Base-by-base conservation (phyloP, 2,113 vertebrate genomes). In the Bos indicus region DNA sequence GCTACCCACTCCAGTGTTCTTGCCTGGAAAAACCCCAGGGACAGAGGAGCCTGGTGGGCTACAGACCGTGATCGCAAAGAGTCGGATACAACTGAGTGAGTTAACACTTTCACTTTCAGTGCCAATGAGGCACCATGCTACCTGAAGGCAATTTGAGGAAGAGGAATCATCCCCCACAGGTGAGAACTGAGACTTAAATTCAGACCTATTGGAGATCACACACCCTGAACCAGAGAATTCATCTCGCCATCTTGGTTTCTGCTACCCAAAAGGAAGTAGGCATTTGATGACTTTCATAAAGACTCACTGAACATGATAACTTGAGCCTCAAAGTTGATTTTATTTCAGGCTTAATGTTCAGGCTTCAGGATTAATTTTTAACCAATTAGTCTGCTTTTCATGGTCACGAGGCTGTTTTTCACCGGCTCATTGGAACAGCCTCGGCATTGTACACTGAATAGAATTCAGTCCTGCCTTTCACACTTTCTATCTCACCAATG, bases 101-200 rank as follows among this genome's bases (percentile, higher is more conserved):
- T 71, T 71, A 71, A 71, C n/a, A 40, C 19, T 71, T 71, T 71
- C 19, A 40, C 64, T 71, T 36, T 71, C 5, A 40, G 30, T 62
- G 56, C 14, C 43, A 36, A 40, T 19, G 87, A 77, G 90, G 17
- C 26, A 30, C 48, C 9, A 5, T 62, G 91, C 30, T 74, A 43
- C 57, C 77, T 83, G 97, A 56, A 92, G 90, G 81, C 90, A 83
- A 67, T 84, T 80, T 94, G 90, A 97, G 81, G 60, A 95, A 84
- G 21, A 57, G 8, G 28, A 59, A 21, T 21, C 23, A 25, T 78
- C 78, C 46, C 80, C 60, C 62, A 4, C 4, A 23, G 40, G 21
- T 86, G 80, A 95, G 33, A n/a, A 67, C 48, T 60, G 36, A 97
- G 56, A 48, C 48, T 71, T 36, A 28, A 43, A 77, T 30, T 92